Evolutionary conservation across 1,140 invertebrate species (phyloP).

Genomic region (Matsumurasca onukii): DNA sequence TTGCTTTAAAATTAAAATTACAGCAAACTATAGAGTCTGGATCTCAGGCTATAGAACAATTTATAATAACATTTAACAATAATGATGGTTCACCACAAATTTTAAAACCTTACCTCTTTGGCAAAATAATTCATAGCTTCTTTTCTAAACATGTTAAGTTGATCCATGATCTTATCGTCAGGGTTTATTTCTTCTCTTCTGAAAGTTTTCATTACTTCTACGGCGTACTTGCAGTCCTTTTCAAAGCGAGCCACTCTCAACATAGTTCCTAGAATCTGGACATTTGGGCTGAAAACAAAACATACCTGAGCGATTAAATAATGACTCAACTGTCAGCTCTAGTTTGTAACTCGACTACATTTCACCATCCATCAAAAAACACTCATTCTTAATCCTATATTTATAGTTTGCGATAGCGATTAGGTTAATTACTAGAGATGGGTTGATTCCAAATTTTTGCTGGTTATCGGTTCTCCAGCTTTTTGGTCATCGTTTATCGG

Average conservation of each 20-base stretch:
- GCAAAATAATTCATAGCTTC: background rate
- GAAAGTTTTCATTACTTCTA: constrained; percentile 65
- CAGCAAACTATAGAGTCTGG: too few relatives aligned
- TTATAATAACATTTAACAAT: too few relatives aligned
- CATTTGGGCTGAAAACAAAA: constrained; percentile 60
- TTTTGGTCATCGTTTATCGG: too few relatives aligned
- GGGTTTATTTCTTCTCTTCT: constrained; percentile 59
- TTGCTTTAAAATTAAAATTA: too few relatives aligned
- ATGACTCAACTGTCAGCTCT: constrained; percentile 13
- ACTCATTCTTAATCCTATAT: background rate
- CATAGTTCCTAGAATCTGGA: constrained; percentile 68
- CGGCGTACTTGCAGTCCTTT: constrained; percentile 62
- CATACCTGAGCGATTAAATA: constrained; percentile 39
- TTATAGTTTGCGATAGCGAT: background rate
- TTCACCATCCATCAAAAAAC: background rate
- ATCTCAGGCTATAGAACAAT: too few relatives aligned
- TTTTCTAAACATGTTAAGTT: constrained; percentile 31
- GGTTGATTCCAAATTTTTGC: too few relatives aligned
- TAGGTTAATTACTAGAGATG: background rate
- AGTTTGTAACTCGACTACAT: background rate
- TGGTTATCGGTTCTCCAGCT: too few relatives aligned
- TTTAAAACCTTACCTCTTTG: background rate
- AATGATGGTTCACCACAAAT: too few relatives aligned
- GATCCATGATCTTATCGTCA: constrained; percentile 32
- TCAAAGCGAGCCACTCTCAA: constrained; percentile 58